Base-by-base conservation (phyloP, 2,888 invertebrate species). In the Odontocolon sp. region DNA sequence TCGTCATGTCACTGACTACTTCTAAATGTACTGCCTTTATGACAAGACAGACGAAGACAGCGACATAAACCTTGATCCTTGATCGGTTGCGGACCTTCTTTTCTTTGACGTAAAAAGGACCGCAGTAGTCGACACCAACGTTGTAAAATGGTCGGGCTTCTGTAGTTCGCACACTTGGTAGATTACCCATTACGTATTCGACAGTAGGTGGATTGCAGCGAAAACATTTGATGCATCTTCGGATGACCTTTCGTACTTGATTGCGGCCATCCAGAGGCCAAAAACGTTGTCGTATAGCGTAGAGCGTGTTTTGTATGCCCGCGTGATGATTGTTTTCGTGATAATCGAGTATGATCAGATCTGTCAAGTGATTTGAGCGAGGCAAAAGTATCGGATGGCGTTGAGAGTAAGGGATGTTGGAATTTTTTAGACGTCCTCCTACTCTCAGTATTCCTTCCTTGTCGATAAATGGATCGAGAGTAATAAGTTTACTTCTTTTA, bases 51-150 rank as follows among this genome's bases (percentile, higher is more conserved):
- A n/a, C n/a, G n/a, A n/a, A n/a, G n/a, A n/a, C n/a, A n/a, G n/a
- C n/a, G n/a, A 68, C 69, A 11, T 76, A 78, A 0, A 64, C 36
- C 23, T 78, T 72, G 0, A 74, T n/a, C 8, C 56, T 26, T 26
- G 71, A 63, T 0, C 77, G 57, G n/a, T 78, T 79, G 40, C 80
- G 71, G 26, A 57, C n/a, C 31, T 57, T 71, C n/a, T 47, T 50
- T 11, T 75, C 77, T 16, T 80, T 78, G 2, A 79, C 64, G 33
- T n/a, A n/a, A n/a, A n/a, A n/a, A n/a, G n/a, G n/a, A n/a, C n/a
- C n/a, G n/a, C n/a, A n/a, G n/a, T n/a, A 36, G 63, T 90, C 90
- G 0, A 90, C 52, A 3, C 87, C 89, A 31, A 74, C 57, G 47
- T 83, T 66, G 2, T 78, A 56, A 79, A 89, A 89, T 2, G 76